phyloP scores from a whole-genome alignment of 2,797 vertebrate genomes.

The Microcaecilia unicolor region DNA sequence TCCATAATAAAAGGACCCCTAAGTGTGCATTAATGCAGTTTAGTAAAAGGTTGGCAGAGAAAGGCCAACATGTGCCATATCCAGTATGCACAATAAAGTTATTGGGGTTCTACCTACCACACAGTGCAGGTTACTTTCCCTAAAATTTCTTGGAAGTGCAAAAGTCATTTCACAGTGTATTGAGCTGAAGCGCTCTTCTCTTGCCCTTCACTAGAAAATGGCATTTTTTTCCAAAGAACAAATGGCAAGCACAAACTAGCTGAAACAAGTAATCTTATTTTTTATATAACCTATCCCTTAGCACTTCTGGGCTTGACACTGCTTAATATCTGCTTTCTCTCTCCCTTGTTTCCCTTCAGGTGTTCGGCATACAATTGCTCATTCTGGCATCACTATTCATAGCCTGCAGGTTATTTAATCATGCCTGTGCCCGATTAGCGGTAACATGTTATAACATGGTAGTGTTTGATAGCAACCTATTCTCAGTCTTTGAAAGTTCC shows the following conservation, averaged over 20 bases:
- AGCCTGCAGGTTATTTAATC: slow-evolving; percentile 33
- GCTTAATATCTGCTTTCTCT: slow-evolving; percentile 25
- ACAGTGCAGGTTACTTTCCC: too few relatives aligned
- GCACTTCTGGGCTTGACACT: slow-evolving; percentile 22
- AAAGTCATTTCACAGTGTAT: too few relatives aligned
- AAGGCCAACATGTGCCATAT: too few relatives aligned
- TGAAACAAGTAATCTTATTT: slow-evolving; percentile 11
- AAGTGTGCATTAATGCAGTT: too few relatives aligned
- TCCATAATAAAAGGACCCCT: too few relatives aligned
- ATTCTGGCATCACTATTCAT: slow-evolving; percentile 5
- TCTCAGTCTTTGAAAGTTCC: neutral
- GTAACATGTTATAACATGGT: slow-evolving; percentile 32
- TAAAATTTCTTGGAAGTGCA: too few relatives aligned
- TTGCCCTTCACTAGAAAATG: neutral
- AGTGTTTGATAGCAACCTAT: neutral
- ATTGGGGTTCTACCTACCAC: too few relatives aligned
- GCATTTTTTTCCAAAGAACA: slow-evolving; percentile 12
- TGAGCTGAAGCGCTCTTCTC: too few relatives aligned
- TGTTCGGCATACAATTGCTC: slow-evolving; percentile 9
- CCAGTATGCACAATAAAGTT: too few relatives aligned
- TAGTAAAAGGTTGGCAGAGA: too few relatives aligned
- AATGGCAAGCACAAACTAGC: slow-evolving; percentile 31
- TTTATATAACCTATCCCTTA: slow-evolving; percentile 10
- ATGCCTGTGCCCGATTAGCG: slow-evolving; percentile 33
- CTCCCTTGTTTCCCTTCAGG: slow-evolving; percentile 15